Evolutionary conservation across 1,140 invertebrate species (phyloP).

Genomic region (Phortica variegata): DNA sequence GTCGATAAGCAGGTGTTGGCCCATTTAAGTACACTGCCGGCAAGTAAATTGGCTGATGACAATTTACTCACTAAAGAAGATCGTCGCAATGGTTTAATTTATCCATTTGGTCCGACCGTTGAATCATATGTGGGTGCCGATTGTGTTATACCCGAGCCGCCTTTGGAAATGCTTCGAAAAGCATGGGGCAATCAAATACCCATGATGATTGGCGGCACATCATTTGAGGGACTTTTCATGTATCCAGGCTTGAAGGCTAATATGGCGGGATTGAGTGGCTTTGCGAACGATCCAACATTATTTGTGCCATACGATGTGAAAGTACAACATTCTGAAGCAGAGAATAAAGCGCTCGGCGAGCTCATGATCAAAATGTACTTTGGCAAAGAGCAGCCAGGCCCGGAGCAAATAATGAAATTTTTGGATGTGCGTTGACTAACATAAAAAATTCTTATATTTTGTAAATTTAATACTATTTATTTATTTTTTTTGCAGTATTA

Average conservation of each 20-base stretch:
- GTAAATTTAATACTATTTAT: not conserved
- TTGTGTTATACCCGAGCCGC: conserved; percentile 38
- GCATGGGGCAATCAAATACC: conserved; percentile 53
- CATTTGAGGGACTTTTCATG: conserved; percentile 50
- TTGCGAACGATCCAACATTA: conserved; percentile 24
- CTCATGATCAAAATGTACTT: conserved; percentile 6
- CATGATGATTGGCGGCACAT: conserved; percentile 48
- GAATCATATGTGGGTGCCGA: conserved; percentile 40
- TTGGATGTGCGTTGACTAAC: conserved; percentile 10
- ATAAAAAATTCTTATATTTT: not conserved
- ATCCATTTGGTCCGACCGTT: conserved; percentile 47
- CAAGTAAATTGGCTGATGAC: conserved; percentile 8
- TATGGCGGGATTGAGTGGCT: conserved; percentile 18
- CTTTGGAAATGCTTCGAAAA: conserved; percentile 40
- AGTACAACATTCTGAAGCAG: not conserved
- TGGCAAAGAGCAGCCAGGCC: conserved; percentile 2
- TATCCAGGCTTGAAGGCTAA: conserved; percentile 33
- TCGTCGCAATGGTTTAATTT: conserved; percentile 27
- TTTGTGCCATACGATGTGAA: conserved; percentile 29
- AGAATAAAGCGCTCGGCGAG: not conserved
- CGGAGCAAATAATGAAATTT: not conserved
- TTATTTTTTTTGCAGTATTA: conserved; percentile 28
- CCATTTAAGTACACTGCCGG: conserved; percentile 34
- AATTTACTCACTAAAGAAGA: conserved; percentile 19
- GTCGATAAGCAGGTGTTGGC: conserved; percentile 39